Base-by-base conservation (phyloP, 2,113 vertebrate genomes). In the Myotis lucifugus region DNA sequence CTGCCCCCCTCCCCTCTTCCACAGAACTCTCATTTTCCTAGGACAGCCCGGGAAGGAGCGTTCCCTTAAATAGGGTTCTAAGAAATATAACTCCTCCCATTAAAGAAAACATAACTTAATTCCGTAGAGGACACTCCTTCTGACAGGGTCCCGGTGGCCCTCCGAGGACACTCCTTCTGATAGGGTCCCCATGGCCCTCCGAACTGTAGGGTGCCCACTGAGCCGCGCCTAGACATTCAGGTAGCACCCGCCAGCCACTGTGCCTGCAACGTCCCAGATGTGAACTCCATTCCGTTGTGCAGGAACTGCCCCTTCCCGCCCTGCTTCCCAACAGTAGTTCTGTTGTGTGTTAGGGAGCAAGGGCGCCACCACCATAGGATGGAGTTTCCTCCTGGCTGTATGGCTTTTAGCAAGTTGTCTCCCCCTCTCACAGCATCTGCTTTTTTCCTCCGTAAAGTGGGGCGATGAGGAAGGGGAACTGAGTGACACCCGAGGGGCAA, bases 21-120 rank as follows among this genome's bases (percentile, higher is more conserved):
- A 14, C 4, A 76, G 27, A 54, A 21, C 56, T 67, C 34, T 64
- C 12, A 3, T 27, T 66, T 8, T 69, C 34, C 29, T 61, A 34
- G 6, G 25, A 70, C 4, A 6, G 27, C 0, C 6, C 13, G 7
- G 34, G 8, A 54, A 13, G 40, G 42, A 23, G 21, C 2, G 7
- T 40, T 40, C 15, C 11, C 8, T 46, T 9, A 50, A 32, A 76
- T 18, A 50, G 15, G 27, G 3, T 37, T 85, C 25, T 74, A 29
- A 81, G 52, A 34, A 85, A 85, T 42, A 27, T 42, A 52, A 25
- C 48, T 52, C 64, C 67, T 91, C 82, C 72, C 3, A 15, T n/a
- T 84, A 46, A 85, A 85, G 50, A 54, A 61, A 61, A 64, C 37
- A 46, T 21, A 10, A 50, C 17, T 73, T 52, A 61, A 74, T 84